Percentiles rank a stretch among this genome's conserved stretches.
Evolutionary conservation across 2,888 invertebrate species (phyloP).

Genomic region (Spodoptera littoralis): DNA sequence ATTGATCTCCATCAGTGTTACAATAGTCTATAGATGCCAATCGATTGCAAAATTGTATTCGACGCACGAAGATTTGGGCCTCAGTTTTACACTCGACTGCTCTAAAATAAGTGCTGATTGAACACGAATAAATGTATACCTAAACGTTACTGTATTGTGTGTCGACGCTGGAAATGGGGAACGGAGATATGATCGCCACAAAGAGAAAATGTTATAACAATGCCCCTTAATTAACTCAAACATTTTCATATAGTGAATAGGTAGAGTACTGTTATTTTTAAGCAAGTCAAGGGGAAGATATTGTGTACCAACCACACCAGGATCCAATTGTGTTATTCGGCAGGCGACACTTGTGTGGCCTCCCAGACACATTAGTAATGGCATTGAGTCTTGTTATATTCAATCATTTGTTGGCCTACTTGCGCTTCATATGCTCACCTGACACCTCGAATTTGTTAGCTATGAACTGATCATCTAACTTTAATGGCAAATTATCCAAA

Average conservation of each 20-base stretch:
- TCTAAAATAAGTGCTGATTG: constrained; percentile 49
- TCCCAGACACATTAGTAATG: constrained; percentile 77
- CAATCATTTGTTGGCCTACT: constrained; percentile 72
- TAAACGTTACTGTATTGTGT: constrained; percentile 26
- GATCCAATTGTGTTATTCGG: constrained; percentile 81
- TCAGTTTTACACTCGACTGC: constrained; percentile 46
- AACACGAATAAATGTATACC: constrained; percentile 40
- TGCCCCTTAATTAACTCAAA: constrained; percentile 43
- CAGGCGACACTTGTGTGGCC: constrained; percentile 79
- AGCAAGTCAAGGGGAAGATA: constrained; percentile 61
- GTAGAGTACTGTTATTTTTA: constrained; percentile 35
- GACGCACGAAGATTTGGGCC: constrained; percentile 44
- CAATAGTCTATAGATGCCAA: constrained; percentile 56
- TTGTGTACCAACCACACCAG: constrained; percentile 62
- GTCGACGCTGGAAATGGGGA: constrained; percentile 26
- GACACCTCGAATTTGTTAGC: constrained; percentile 33
- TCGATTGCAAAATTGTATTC: constrained; percentile 60
- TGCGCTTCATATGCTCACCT: constrained; percentile 52
- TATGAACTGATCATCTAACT: constrained; percentile 26
- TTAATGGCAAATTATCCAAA: constrained; percentile 26
- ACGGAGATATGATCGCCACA: constrained; percentile 26
- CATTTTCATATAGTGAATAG: constrained; percentile 36
- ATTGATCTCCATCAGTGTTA: constrained; percentile 73
- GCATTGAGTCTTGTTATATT: constrained; percentile 76
- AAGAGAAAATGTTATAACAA: constrained; percentile 35